Base-by-base conservation (phyloP, 2,888 invertebrate genomes). In the Mongoloraphidia duomilia region DNA sequence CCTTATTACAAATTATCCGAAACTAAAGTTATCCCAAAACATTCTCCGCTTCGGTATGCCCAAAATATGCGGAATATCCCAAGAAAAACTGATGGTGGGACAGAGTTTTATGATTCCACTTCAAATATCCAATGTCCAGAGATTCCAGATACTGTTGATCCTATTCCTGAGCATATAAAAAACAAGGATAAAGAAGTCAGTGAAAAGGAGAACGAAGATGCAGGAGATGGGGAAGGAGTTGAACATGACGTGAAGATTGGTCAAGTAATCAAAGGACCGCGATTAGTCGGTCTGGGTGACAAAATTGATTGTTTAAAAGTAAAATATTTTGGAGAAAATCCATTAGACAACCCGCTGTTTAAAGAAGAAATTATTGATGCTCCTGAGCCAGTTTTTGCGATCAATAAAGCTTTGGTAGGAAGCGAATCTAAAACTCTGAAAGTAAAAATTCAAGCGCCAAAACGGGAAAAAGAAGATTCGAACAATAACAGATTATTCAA, bases 301-400 rank as follows among this genome's bases (percentile, higher is more conserved):
- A 81, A 82, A 68, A 79, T 87, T 14, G 79, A 82, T 54, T 87
- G 87, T 59, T 76, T 82, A 34, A 84, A 82, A 63, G 69, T 71
- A 0, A 83, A 83, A 67, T 84, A 80, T 62, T 87, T 86, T 61
- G 86, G 84, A 1, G 70, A 74, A 51, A 76, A 85, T 63, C 86
- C 86, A 1, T 64, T 86, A 48, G 84, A 84, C 56, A 85, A 79
- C 66, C 85, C 84, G 1, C 71, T 86, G 55, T 86, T 86, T 57
- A 65, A 68, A 50, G 78, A 79, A 67, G 71, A 74, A 40, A 59
- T 65, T 9, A 72, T 77, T 52, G 63, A 65, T 10, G 64, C 67
- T 26, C 76, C 77, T 1, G 68, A 71, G 57, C 71, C 72, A 36
- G 61, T 71, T 49, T 62, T 63, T 48, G 44, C 50, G 40, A 44